These are phyloP conservation scores for Lasaia peninsularis DNA, from an alignment of 1,140 invertebrate species.

Conservation along the genomic window DNA sequence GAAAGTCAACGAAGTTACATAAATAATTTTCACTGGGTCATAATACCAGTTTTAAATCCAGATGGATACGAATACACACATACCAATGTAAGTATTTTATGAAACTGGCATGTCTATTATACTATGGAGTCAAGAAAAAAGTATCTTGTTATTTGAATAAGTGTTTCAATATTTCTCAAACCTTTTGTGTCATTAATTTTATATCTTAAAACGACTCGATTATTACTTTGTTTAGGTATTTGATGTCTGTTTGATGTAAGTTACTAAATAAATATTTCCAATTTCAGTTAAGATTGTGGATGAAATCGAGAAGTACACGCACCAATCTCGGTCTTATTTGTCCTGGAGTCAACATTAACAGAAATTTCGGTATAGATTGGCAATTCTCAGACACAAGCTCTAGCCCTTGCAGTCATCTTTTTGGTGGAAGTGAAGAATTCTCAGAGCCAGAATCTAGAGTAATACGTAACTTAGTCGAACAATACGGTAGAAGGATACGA, in stretches of 20 bases:
- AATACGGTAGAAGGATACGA: constrained; percentile 31
- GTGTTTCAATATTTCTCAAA: too few species aligned
- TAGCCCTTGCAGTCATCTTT: constrained; percentile 56
- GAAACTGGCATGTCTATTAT: too few species aligned
- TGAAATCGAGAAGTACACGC: constrained; percentile 39
- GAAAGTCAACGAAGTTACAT: constrained; percentile 56
- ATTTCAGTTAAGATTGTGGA: constrained; percentile 54
- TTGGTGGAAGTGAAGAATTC: constrained; percentile 38
- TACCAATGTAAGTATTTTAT: constrained; percentile 67
- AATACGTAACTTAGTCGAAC: constrained; percentile 33
- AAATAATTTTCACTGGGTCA: constrained; percentile 82
- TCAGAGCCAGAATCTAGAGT: constrained; percentile 51
- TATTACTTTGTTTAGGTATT: too few species aligned
- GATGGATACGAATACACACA: constrained; percentile 89
- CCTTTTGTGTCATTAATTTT: too few species aligned
- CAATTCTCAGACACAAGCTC: constrained; percentile 45
- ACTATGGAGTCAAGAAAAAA: too few species aligned
- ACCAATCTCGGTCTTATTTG: constrained; percentile 48
- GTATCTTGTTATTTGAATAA: too few species aligned
- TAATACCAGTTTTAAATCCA: constrained; percentile 85
- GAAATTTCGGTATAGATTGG: constrained; percentile 58
- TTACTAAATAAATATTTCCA: neutral
- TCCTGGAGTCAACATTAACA: constrained; percentile 56
- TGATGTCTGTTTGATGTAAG: too few species aligned
- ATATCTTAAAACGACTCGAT: too few species aligned